Evolutionary conservation across 53 echinoderm and acorn worm species (phyloP), one percentile per base, ranked within the genome.

Genomic region (Actinopyga echinites): DNA sequence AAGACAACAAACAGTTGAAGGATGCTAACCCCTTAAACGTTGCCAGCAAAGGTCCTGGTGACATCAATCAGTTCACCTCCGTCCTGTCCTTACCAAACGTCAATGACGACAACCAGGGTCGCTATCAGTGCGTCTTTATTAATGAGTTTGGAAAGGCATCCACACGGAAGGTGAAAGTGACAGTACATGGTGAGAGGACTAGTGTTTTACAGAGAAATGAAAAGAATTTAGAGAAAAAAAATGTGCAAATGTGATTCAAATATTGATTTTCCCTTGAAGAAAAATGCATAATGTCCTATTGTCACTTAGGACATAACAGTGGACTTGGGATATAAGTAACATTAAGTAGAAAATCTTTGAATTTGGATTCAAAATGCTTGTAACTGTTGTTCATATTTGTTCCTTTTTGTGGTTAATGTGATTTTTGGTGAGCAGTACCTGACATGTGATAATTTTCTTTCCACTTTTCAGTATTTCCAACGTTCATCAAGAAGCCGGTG

Each of bases 91-190:
- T 97, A 22, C 61, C 88, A 44, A 83, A 90, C 79, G 86, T 97
- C 68, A 44, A 75, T 4, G 89, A 97, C 77, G 86, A 73, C 12
- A 85, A 90, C 62, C 88, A 94, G 87, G 97, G 97, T 32, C 83
- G 90, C 24, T 97, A 90, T 64, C 93, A 93, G 79, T 97, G 97
- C 57, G 86, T 97, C 78, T 91, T 97, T 79, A 84, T 86, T 13
- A 97, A 97, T 38, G 84, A 92, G 61, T 92, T 97, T 79, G 97
- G 93, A 20, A 86, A 90, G 1, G 88, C 90, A 25, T 90, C 92
- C 84, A 93, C 97, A 45, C 92, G 89, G 83, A 93, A 90, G 61
- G 93, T 92, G 12, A 86, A 86, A 56, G 79, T 94, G 33, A 94
- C 97, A 17, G 97, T 97, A 9, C 84, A 94, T 74, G 91, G 93